Base-by-base conservation (phyloP, 2,113 vertebrate genomes). In the Pungitius pungitius region DNA sequence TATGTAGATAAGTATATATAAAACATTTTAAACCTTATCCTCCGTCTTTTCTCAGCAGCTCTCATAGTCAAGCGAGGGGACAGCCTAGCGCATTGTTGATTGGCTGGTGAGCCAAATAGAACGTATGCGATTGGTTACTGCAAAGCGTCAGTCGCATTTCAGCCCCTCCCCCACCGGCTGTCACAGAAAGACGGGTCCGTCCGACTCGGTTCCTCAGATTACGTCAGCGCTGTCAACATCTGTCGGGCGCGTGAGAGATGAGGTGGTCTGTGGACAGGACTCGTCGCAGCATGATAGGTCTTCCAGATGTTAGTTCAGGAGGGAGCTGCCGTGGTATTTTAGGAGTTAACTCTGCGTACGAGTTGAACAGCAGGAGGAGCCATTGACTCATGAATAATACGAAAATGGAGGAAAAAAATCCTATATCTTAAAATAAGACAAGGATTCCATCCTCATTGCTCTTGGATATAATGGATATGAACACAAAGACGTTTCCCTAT, bases 11-110 rank as follows among this genome's bases (percentile, higher is more conserved):
- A 3, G 3, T 12, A 43, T 43, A 17, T 45, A 17, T 45, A 17
- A 18, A 45, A 35, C 33, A 35, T 35, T 35, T 35, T 18, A 22
- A 66, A 67, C 37, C 42, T 45, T 30, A 74, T 80, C 49, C 35
- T 73, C 18, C 39, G 52, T 69, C 15, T 68, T 14, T 7, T 11
- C n/a, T 11, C 11, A n/a, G 57, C 57, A 62, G 47, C 82, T 89
- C 88, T 89, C 89, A 90, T 27, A 85, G 79, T 90, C 89, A 91
- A 89, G 88, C 40, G 14, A 10, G 15, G 2, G 73, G 60, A 85
- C 82, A 85, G 72, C 78, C 73, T 64, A 87, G 64, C 52, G 0
- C 20, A 0, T 0, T 18, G 1, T 7, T 37, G 78, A 93, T 91
- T 94, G 90, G 93, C 62, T 72, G 58, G 22, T 1, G 18, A 62